Percentiles rank a stretch among this genome's conserved stretches.
Conservation (phyloP, 64 coral and sea anemone genomes). For the Acropora tenuis region DNA sequence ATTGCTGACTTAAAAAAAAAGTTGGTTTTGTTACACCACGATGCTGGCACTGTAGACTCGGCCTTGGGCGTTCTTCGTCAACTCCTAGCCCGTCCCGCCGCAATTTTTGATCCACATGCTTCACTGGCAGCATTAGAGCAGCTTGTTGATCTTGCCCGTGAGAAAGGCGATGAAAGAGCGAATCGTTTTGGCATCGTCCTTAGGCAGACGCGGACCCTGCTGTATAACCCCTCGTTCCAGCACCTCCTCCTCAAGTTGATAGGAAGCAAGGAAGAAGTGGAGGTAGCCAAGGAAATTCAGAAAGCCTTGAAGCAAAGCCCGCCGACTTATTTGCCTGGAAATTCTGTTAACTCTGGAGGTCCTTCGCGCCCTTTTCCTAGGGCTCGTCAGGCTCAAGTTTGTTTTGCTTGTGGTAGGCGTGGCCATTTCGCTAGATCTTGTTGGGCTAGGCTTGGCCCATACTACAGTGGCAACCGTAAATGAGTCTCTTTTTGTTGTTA, state of each 20-base stretch:
- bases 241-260: neutral
- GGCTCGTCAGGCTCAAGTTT: constrained; percentile 1
- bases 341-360: neutral
- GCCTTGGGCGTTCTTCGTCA: neutral
- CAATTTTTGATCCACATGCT: constrained; percentile 5
- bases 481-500: too few relatives aligned
- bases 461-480: too few relatives aligned
- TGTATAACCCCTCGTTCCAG: neutral
- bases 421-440: too few relatives aligned
- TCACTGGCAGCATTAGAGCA: constrained; percentile 23
- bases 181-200: neutral
- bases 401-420: neutral
- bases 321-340: constrained; percentile 1
- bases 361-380: neutral
- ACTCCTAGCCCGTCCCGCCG: neutral
- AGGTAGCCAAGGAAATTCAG: constrained; percentile 25
- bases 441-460: too few relatives aligned
- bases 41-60: neutral
- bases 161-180: neutral
- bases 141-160: constrained; percentile 3
- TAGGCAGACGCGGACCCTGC: neutral
- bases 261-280: neutral
- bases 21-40: neutral
- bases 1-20: too few relatives aligned
- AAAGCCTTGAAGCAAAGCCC: constrained; percentile 11